Percentiles rank a stretch among this genome's conserved stretches.
phyloP scores from a whole-genome alignment of 2,113 vertebrate species.

The Indicator indicator region DNA sequence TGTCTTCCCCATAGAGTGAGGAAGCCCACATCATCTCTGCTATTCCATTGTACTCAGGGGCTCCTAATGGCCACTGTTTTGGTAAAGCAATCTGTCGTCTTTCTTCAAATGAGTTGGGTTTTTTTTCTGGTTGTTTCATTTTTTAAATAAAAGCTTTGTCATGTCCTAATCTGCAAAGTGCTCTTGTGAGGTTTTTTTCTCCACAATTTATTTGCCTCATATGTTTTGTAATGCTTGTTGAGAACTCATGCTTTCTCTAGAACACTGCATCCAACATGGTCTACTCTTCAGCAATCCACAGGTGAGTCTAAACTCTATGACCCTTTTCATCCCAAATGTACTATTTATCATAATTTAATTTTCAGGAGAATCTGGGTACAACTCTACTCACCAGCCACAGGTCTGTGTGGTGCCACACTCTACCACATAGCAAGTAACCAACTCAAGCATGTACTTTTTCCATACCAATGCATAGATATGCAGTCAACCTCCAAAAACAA shows the following conservation, averaged over 20 bases:
- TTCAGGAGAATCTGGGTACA: neutral
- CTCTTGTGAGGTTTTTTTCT: neutral
- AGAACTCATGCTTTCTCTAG: neutral
- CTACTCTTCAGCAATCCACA: neutral
- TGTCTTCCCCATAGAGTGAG: neutral
- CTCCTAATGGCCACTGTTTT: neutral
- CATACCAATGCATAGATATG: neutral
- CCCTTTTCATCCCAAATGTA: neutral
- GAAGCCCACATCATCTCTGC: neutral
- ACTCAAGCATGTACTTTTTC: neutral
- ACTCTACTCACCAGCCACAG: neutral
- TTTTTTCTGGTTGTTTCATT: neutral
- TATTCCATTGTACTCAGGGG: neutral
- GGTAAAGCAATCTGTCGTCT: neutral
- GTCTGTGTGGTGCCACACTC: neutral
- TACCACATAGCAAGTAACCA: neutral
- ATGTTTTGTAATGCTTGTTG: neutral
- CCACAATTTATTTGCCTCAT: neutral
- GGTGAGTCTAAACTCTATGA: no score
- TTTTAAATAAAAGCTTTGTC: neutral
- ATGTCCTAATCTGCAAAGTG: neutral
- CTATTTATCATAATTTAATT: neutral
- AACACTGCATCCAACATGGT: neutral
- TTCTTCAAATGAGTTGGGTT: neutral
- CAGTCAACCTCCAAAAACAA: neutral